Base-by-base conservation (phyloP, 2,888 invertebrate species). In the Oxyteleia sp. region DNA sequence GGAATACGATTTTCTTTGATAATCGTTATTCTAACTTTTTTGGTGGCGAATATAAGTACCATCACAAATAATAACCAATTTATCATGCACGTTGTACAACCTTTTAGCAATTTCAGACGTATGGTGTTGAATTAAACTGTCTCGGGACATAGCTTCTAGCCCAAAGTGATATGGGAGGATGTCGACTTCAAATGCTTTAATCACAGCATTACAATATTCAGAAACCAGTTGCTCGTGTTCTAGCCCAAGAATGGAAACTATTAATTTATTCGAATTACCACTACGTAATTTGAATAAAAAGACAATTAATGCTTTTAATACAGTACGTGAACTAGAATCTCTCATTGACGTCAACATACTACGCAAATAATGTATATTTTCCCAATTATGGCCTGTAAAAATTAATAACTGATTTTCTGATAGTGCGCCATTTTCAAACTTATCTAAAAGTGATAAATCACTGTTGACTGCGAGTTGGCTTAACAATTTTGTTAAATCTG, bases 1-100 rank as follows among this genome's bases (percentile, higher is more conserved):
- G 16, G 75, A 84, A 59, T 75, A 84, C 10, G 86, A 86, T 45
- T 64, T 83, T 11, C 84, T n/a, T 15, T 86, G 86, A 20, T 84
- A 83, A 23, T 66, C 47, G 63, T 84, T 84, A 18, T 82, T 83
- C 0, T 23, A 2, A 57, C 83, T 86, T 59, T 82, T 86, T 63
- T 84, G 15, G 35, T 84, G 83, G 11, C 71, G 38, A 18, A 80
- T 4, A 41, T 84, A 84, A 4, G 82, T 82, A 3, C 82, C 81
- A 49, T 84, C 76, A 43, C 13, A 72, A 20, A 86, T 75, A 2
- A 83, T 15, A 7, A 51, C 38, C 8, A 84, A 61, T 41, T 74
- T 18, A 35, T 76, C 26, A 7, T 82, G 49, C 1, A 72, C 8
- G n/a, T 71, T 18, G 47, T 53, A 59, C 18, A 83, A 49, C 20